A percentile compares a stretch with the other conserved stretches of the same genome.
Evolutionary conservation across 2,113 vertebrate species (phyloP).

Genomic region (Chunga burmeisteri): DNA sequence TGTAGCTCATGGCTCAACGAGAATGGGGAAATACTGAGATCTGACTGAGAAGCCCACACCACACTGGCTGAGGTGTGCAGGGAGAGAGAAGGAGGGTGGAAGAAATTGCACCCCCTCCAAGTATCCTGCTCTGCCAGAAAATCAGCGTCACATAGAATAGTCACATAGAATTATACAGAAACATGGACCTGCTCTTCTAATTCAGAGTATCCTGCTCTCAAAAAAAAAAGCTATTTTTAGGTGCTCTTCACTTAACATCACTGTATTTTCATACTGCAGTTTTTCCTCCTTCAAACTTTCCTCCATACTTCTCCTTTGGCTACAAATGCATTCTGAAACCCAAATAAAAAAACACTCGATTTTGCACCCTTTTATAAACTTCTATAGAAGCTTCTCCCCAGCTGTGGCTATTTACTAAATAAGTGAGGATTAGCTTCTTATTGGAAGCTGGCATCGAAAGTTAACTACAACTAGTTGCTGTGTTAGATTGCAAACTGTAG

Average conservation of each 20-base stretch:
- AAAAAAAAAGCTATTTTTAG: background rate
- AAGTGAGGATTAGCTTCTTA: background rate
- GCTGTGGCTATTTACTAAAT: background rate
- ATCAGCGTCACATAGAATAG: background rate
- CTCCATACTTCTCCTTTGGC: background rate
- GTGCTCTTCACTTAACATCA: background rate
- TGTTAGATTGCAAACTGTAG: background rate
- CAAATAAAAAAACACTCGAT: background rate
- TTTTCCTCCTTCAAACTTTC: background rate
- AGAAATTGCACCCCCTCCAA: background rate
- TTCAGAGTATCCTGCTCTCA: background rate
- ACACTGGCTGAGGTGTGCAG: background rate
- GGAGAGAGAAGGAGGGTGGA: background rate
- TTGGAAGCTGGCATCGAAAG: background rate
- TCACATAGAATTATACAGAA: background rate
- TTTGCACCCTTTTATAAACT: background rate
- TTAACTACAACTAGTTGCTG: background rate
- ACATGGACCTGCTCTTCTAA: background rate
- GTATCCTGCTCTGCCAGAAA: background rate
- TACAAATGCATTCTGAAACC: background rate
- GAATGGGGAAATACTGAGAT: background rate
- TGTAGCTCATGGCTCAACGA: background rate
- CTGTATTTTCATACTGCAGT: background rate
- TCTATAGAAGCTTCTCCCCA: background rate
- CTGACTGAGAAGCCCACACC: background rate